Evolutionary conservation across 2,797 vertebrate genomes (phyloP).

Genomic region (Enteromius fasciolatus): DNA sequence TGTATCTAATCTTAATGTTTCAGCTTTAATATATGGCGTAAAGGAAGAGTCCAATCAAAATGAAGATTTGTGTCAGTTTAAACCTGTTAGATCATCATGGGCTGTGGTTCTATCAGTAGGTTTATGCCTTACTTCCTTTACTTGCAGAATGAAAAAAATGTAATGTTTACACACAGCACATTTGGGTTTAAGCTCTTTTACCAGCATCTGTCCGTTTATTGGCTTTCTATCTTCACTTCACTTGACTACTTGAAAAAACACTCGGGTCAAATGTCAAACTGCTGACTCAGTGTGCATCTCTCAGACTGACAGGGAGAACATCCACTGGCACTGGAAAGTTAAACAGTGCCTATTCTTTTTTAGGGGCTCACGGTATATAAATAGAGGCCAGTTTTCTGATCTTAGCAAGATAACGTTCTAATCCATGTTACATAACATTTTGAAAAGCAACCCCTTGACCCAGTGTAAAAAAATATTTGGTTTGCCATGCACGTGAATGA

Average conservation of each 20-base stretch:
- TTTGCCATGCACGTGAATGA: conserved; percentile 54
- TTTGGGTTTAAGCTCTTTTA: background rate
- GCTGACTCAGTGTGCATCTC: conserved; percentile 21
- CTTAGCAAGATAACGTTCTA: conserved; percentile 36
- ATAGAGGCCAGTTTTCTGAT: conserved; percentile 53
- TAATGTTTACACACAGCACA: background rate
- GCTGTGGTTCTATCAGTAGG: background rate
- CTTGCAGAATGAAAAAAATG: background rate
- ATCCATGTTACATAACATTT: conserved; percentile 55
- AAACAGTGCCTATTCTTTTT: conserved; percentile 48
- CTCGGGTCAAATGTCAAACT: conserved; percentile 40
- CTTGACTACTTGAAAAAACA: conserved; percentile 33
- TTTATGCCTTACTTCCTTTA: background rate
- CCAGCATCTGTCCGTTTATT: background rate
- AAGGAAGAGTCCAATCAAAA: background rate
- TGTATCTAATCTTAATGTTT: background rate
- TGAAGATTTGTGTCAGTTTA: background rate
- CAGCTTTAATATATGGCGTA: background rate
- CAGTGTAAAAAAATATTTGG: conserved; percentile 46
- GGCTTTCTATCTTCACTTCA: conserved; percentile 9
- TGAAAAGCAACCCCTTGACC: conserved; percentile 16
- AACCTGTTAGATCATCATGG: background rate
- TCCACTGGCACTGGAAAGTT: conserved; percentile 28
- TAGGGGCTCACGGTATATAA: conserved; percentile 43
- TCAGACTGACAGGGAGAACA: conserved; percentile 39